These are phyloP conservation scores for Solen grandis DNA, from an alignment of 1,140 invertebrate genomes.

Conservation along the genomic window DNA sequence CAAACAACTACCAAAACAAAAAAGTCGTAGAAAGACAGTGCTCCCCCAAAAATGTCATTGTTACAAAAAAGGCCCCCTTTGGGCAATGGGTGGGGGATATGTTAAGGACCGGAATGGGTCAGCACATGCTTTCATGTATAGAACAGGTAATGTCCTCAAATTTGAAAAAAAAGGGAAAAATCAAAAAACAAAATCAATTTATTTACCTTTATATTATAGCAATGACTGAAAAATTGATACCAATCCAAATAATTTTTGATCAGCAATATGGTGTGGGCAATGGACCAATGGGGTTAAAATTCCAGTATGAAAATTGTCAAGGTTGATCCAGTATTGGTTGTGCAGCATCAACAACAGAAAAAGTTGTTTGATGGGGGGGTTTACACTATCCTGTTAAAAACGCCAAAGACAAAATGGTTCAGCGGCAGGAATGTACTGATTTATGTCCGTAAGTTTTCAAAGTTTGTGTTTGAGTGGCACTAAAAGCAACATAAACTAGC, in stretches of 20 bases:
- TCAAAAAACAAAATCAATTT: too few relatives aligned
- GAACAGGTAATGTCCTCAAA: too few relatives aligned
- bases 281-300: not conserved
- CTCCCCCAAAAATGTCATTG: too few relatives aligned
- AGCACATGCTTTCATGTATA: too few relatives aligned
- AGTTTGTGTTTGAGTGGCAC: not conserved
- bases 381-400: not conserved
- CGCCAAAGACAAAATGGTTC: not conserved
- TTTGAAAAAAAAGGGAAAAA: too few relatives aligned
- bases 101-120: too few relatives aligned
- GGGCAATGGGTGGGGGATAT: too few relatives aligned
- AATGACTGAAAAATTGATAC: not conserved
- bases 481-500: not conserved
- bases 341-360: not conserved
- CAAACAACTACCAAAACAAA: too few relatives aligned
- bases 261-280: not conserved
- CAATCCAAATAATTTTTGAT: not conserved
- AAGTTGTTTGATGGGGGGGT: not conserved
- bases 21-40: too few relatives aligned
- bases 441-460: not conserved
- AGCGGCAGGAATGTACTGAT: not conserved
- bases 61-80: too few relatives aligned
- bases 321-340: not conserved
- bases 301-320: not conserved
- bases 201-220: too few relatives aligned